Conservation (phyloP, 1,140 invertebrate genomes). For the Leptestheria dahalacensis region DNA sequence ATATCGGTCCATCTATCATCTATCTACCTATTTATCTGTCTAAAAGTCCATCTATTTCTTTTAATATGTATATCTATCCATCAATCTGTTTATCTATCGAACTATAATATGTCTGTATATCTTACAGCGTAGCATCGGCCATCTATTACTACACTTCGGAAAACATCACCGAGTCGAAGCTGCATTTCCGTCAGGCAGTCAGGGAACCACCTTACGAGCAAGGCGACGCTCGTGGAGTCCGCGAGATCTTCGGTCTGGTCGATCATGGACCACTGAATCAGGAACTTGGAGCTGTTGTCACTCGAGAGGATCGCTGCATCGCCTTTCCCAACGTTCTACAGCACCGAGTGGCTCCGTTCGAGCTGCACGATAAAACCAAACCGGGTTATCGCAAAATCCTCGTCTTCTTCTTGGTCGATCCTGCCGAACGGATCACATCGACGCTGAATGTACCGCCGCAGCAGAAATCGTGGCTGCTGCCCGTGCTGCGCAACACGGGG, state of each 20-base stretch:
- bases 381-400: slow-evolving; percentile 14
- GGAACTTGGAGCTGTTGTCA: background rate
- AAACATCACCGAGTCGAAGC: slow-evolving; percentile 13
- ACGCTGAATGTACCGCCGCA: slow-evolving; percentile 9
- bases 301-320: background rate
- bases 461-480: slow-evolving; percentile 1
- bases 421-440: background rate
- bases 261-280: slow-evolving; percentile 1
- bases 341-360: slow-evolving; percentile 9
- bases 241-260: background rate
- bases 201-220: background rate
- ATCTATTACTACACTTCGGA: slow-evolving; percentile 15
- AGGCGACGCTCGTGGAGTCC: background rate
- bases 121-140: slow-evolving; percentile 12
- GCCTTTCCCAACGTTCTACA: slow-evolving; percentile 14
- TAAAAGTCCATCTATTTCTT: no score
- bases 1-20: no score
- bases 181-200: slow-evolving; percentile 10
- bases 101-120: no score
- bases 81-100: no score
- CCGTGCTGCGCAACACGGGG: background rate
- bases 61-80: no score
- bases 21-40: no score
- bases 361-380: background rate
- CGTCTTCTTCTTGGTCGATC: slow-evolving; percentile 14